These are phyloP conservation scores for Leucophora obtusa DNA, from an alignment of 2,888 invertebrate species.

Conservation along the genomic window DNA sequence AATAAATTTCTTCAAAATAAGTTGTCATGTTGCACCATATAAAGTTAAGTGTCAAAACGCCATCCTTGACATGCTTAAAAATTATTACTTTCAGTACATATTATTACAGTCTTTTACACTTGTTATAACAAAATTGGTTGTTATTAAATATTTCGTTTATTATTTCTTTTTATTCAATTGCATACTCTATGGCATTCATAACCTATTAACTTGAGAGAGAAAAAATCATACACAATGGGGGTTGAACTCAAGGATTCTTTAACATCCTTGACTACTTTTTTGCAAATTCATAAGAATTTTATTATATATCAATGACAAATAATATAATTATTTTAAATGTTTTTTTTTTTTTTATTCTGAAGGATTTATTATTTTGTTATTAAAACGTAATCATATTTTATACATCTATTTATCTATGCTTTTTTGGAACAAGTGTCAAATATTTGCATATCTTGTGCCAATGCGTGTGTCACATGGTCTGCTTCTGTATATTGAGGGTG, in stretches of 20 bases:
- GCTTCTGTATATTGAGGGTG: conserved; percentile 11
- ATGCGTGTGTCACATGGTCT: not conserved
- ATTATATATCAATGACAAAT: conserved; percentile 47
- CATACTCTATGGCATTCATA: conserved; percentile 21
- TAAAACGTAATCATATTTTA: conserved; percentile 51
- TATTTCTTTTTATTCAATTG: conserved; percentile 26
- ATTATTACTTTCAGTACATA: not conserved
- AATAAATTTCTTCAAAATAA: too few species aligned
- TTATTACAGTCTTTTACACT: not conserved
- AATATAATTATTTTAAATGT: conserved; percentile 13
- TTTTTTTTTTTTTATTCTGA: conserved; percentile 6
- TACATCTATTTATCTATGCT: not conserved
- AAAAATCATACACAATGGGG: not conserved
- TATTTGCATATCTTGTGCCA: not conserved
- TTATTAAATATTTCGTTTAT: conserved; percentile 6
- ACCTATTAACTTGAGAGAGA: conserved; percentile 10
- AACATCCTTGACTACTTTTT: not conserved
- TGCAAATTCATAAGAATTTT: conserved; percentile 20
- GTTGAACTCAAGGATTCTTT: not conserved
- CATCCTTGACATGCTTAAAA: not conserved
- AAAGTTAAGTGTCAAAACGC: not conserved
- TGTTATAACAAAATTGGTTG: not conserved
- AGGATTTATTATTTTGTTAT: conserved; percentile 59
- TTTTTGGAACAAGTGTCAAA: conserved; percentile 14
- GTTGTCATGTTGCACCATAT: not conserved